phyloP scores from a whole-genome alignment of 2,113 vertebrate species.

The Petaurus breviceps region DNA sequence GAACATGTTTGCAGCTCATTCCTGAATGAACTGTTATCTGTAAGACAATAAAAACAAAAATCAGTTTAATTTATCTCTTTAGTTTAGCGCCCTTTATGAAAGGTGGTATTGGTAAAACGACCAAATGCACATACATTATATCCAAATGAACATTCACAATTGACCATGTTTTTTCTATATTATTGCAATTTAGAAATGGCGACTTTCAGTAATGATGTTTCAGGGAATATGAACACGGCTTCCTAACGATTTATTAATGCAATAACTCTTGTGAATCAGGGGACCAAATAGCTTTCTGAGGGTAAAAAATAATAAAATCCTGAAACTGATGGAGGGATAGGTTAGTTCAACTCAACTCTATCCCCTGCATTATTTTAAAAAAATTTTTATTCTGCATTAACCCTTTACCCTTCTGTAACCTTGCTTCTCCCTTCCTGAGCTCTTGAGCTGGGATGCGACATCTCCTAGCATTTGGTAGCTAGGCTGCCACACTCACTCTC shows the following conservation, averaged over 20 bases:
- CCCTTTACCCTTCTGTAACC: neutral
- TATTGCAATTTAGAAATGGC: slow-evolving; percentile 36
- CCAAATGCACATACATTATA: slow-evolving; percentile 35
- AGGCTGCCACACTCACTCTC: slow-evolving; percentile 5
- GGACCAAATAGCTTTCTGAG: slow-evolving; percentile 6
- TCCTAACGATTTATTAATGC: slow-evolving; percentile 24
- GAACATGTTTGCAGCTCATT: slow-evolving; percentile 74
- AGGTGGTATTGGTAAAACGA: slow-evolving; percentile 62
- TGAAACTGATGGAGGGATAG: slow-evolving; percentile 25
- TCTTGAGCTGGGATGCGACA: neutral
- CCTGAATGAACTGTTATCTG: slow-evolving; percentile 68
- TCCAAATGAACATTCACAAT: slow-evolving; percentile 39
- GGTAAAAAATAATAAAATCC: slow-evolving; percentile 41
- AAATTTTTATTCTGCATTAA: slow-evolving; percentile 26
- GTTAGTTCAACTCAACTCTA: neutral
- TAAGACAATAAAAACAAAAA: slow-evolving; percentile 68
- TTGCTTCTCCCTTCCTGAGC: neutral
- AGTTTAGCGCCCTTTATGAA: slow-evolving; percentile 52
- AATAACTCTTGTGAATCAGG: neutral
- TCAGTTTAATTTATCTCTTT: slow-evolving; percentile 61
- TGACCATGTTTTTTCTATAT: slow-evolving; percentile 26
- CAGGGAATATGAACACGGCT: neutral
- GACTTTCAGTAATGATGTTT: neutral
- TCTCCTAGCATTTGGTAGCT: neutral
- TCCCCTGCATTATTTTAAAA: neutral